Conservation (phyloP, 30 jellyfish, hydroid and myxozoan species). For the Hydractinia symbiolongicarpus region DNA sequence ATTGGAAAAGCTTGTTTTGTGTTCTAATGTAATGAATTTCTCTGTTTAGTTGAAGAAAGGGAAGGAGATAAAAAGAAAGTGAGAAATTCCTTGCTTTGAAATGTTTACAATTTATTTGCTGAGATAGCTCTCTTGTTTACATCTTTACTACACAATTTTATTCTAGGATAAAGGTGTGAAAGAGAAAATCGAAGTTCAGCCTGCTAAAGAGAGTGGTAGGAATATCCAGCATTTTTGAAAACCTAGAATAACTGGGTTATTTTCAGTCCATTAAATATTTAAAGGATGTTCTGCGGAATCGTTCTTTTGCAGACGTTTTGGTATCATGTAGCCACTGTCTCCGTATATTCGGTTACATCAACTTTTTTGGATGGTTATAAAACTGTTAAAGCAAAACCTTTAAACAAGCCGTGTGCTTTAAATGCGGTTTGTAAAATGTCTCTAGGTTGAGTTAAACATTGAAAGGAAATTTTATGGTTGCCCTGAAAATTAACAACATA, state of each 20-base stretch:
- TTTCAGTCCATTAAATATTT: background rate
- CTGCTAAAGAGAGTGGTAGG: conserved; percentile 7
- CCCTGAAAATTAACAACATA: too few species aligned
- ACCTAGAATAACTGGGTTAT: background rate
- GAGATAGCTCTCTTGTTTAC: background rate
- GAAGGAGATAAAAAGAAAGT: conserved; percentile 23
- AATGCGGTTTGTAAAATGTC: too few species aligned
- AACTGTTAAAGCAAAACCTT: too few species aligned
- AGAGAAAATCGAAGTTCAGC: background rate
- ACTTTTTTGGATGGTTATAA: too few species aligned
- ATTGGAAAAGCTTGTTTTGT: too few species aligned
- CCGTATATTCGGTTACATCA: too few species aligned
- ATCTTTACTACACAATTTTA: background rate
- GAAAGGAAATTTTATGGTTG: too few species aligned
- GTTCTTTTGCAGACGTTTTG: too few species aligned
- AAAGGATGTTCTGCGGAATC: background rate
- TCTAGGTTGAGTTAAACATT: too few species aligned
- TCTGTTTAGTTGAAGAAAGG: conserved; percentile 14
- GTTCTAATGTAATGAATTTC: background rate
- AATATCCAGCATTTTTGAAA: background rate
- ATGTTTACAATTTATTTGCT: background rate
- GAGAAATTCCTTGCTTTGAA: background rate
- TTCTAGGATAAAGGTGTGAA: background rate
- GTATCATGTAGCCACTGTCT: too few species aligned
- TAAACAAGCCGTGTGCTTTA: too few species aligned